Conservation (phyloP, 2,888 invertebrate genomes). For the Heliconius aoede region DNA sequence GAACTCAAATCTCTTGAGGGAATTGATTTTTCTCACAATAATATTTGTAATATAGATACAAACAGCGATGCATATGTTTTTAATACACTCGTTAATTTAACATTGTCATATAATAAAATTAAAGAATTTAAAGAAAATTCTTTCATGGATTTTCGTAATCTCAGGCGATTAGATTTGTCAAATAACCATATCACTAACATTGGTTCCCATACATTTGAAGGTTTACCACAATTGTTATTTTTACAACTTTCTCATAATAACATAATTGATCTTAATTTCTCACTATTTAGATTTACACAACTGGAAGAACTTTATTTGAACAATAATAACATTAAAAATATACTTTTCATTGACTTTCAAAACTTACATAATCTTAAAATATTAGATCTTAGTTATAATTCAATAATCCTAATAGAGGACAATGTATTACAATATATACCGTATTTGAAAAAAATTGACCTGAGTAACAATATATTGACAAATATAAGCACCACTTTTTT, state of each 20-base stretch:
- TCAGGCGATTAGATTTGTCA: conserved; percentile 62
- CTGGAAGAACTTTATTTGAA: conserved; percentile 59
- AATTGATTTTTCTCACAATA: conserved; percentile 65
- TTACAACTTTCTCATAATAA: conserved; percentile 63
- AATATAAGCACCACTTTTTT: conserved; percentile 51
- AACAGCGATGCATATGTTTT: conserved; percentile 46
- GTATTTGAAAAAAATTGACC: conserved; percentile 53
- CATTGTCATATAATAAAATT: conserved; percentile 64
- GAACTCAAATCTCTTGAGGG: conserved; percentile 52
- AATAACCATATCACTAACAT: conserved; percentile 60
- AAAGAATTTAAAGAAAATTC: conserved; percentile 55
- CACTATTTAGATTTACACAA: conserved; percentile 60
- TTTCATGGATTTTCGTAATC: conserved; percentile 56
- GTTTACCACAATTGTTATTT: conserved; percentile 56
- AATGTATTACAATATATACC: conserved; percentile 53
- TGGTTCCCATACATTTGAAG: conserved; percentile 61
- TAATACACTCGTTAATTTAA: conserved; percentile 54
- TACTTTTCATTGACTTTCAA: conserved; percentile 57
- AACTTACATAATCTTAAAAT: conserved; percentile 50
- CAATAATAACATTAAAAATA: conserved; percentile 56
- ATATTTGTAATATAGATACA: conserved; percentile 54
- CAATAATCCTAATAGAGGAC: conserved; percentile 54
- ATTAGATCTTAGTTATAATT: conserved; percentile 61
- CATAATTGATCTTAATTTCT: conserved; percentile 58
- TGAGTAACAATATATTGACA: conserved; percentile 60